These are phyloP conservation scores for Aphelenchoides fujianensis DNA, from an alignment of 1,140 invertebrate genomes.

Conservation along the genomic window DNA sequence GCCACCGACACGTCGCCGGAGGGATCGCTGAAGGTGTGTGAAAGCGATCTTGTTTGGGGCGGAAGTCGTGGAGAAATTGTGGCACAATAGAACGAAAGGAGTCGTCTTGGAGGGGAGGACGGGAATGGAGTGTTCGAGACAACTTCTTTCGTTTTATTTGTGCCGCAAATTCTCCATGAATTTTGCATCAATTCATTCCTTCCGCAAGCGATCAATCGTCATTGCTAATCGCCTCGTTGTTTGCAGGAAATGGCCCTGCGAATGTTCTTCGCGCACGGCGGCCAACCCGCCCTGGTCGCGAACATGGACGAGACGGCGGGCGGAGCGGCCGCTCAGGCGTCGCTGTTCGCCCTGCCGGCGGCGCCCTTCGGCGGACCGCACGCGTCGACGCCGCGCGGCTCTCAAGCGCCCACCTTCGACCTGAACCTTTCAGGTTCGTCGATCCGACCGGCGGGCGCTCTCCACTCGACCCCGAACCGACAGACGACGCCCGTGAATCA, in stretches of 20 bases:
- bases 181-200: conserved; percentile 20
- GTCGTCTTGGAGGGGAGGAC: too few relatives aligned
- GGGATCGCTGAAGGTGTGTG: conserved; percentile 29
- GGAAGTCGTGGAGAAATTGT: too few relatives aligned
- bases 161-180: too few relatives aligned
- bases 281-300: conserved; percentile 26
- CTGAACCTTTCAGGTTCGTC: conserved; percentile 8
- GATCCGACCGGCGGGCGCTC: neutral
- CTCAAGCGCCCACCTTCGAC: neutral
- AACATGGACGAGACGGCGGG: conserved; percentile 5
- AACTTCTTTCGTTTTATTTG: conserved; percentile 13
- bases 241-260: conserved; percentile 40
- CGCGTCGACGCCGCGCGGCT: neutral
- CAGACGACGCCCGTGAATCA: conserved; percentile 33
- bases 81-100: too few relatives aligned
- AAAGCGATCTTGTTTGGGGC: conserved; percentile 6
- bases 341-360: neutral
- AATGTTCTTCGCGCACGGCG: conserved; percentile 33
- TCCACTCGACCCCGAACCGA: conserved; percentile 26
- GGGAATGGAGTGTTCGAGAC: neutral
- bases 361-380: neutral
- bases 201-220: too few relatives aligned
- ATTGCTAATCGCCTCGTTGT: too few relatives aligned
- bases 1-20: conserved; percentile 35
- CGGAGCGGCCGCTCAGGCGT: neutral